Percentiles rank a stretch among this genome's conserved stretches.
Evolutionary conservation across 2,113 vertebrate genomes (phyloP).

Genomic region (Carlito syrichta): DNA sequence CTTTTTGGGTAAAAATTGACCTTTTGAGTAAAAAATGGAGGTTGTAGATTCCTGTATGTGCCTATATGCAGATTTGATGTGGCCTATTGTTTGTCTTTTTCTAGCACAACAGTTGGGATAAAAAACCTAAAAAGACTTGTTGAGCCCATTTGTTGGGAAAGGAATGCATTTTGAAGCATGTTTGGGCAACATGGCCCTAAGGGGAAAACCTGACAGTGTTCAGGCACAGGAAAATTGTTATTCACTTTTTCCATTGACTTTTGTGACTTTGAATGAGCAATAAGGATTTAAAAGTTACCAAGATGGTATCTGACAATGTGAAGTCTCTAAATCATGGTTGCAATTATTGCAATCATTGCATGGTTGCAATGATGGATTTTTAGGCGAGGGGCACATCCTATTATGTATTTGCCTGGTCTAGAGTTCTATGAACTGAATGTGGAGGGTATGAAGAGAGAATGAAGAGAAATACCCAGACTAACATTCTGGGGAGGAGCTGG

Average conservation of each 20-base stretch:
- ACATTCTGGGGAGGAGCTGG: not conserved
- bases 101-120: not conserved
- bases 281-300: not conserved
- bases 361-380: not conserved
- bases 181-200: not conserved
- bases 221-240: not conserved
- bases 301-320: not conserved
- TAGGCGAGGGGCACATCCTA: not conserved
- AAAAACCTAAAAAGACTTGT: not conserved
- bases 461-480: not conserved
- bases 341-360: too few species aligned
- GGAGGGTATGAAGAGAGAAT: not conserved
- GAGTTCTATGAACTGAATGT: not conserved
- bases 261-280: not conserved
- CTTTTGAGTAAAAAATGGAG: not conserved
- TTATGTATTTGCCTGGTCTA: not conserved
- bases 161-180: not conserved
- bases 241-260: not conserved
- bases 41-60: not conserved
- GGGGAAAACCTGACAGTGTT: not conserved
- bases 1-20: not conserved
- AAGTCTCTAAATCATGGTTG: not conserved
- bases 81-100: not conserved
- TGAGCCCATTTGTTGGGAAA: not conserved
- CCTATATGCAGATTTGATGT: not conserved